Evolutionary conservation across 30 jellyfish, hydroid and myxozoan genomes (phyloP).

Genomic region (Chironex yamaguchii): DNA sequence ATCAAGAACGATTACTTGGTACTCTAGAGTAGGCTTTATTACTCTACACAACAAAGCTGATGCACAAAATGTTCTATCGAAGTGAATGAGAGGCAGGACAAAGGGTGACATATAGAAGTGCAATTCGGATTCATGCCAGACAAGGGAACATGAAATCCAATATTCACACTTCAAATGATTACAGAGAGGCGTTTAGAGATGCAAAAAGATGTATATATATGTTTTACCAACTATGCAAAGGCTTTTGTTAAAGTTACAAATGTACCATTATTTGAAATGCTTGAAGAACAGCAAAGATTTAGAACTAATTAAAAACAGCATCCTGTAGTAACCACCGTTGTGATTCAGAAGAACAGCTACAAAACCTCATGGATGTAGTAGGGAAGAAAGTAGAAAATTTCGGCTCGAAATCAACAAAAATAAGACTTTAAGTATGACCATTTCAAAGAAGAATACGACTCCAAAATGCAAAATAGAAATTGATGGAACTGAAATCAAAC

Average conservation of each 20-base stretch:
- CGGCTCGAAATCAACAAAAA: constrained; percentile 8
- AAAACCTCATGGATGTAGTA: constrained; percentile 11
- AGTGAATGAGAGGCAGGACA: no score
- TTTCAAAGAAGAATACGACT: neutral
- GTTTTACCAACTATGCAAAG: no score
- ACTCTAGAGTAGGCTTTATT: no score
- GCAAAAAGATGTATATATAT: neutral
- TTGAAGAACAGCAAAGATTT: neutral
- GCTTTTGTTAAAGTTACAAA: neutral
- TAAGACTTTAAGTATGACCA: neutral
- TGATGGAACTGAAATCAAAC: neutral
- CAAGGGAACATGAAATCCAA: neutral
- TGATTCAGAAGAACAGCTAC: neutral
- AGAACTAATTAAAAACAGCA: neutral
- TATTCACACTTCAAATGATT: neutral
- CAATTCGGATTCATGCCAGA: neutral
- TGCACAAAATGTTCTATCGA: no score
- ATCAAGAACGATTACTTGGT: no score
- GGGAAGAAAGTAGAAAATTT: constrained; percentile 21
- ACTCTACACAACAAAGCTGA: no score
- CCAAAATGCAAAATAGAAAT: constrained; percentile 28
- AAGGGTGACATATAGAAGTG: no score
- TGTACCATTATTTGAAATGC: neutral
- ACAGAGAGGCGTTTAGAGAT: neutral
- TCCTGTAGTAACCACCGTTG: no score